Conservation (phyloP, 2,113 vertebrate species). For the Dicrurus megarhynchus region DNA sequence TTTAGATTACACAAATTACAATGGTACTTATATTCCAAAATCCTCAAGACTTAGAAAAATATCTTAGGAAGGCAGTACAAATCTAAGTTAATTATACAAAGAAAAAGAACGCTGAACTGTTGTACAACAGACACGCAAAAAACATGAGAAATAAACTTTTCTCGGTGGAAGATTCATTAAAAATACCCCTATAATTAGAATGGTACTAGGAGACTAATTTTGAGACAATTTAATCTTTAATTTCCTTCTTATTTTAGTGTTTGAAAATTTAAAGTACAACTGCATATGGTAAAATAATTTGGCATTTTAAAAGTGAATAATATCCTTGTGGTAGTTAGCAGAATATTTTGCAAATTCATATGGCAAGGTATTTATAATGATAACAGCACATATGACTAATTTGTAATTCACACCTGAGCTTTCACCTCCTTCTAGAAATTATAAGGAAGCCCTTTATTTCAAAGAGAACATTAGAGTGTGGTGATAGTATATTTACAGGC, state of each 20-base stretch:
- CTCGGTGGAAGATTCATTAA: not conserved
- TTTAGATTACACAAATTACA: not conserved
- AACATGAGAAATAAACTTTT: not conserved
- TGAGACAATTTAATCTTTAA: not conserved
- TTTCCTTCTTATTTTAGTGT: not conserved
- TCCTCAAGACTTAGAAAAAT: not conserved
- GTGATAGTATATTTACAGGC: not conserved
- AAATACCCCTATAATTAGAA: not conserved
- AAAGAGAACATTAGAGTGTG: not conserved
- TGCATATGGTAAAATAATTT: not conserved
- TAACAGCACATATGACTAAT: not conserved
- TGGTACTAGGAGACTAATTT: not conserved
- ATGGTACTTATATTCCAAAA: not conserved
- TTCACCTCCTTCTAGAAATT: not conserved
- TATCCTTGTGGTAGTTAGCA: not conserved
- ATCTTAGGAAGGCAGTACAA: not conserved
- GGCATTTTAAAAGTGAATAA: not conserved
- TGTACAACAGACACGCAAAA: not conserved
- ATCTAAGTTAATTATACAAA: not conserved
- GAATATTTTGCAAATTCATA: not conserved
- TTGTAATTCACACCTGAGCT: not conserved
- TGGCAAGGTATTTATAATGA: not conserved
- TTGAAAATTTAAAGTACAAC: not conserved
- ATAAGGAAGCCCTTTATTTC: not conserved
- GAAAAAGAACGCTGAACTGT: not conserved